Evolutionary conservation across 2,797 vertebrate species (phyloP).

Genomic region (Tapirus indicus): DNA sequence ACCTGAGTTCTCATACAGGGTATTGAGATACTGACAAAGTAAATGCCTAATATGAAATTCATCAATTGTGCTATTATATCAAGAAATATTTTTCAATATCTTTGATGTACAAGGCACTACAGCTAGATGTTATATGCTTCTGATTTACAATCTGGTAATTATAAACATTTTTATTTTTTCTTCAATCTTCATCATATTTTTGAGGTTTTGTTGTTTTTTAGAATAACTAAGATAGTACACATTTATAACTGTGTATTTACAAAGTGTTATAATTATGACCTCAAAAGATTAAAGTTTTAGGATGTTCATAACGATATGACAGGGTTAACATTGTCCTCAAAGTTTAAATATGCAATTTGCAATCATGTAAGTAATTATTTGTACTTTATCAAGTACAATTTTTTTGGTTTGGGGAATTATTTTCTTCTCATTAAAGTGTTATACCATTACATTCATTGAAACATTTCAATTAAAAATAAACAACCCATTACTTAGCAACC

Average conservation of each 20-base stretch:
- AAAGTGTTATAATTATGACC: not conserved
- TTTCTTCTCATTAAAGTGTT: conserved; percentile 28
- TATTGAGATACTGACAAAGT: not conserved
- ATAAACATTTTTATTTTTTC: not conserved
- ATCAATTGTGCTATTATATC: not conserved
- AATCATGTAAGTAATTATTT: not conserved
- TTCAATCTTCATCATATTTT: not conserved
- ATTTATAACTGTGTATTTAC: not conserved
- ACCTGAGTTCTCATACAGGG: not conserved
- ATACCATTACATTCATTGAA: not conserved
- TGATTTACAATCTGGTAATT: not conserved
- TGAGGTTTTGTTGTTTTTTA: not conserved
- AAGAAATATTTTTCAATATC: not conserved
- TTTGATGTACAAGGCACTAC: not conserved
- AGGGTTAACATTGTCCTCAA: not conserved
- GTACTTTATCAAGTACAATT: not conserved
- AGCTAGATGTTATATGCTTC: not conserved
- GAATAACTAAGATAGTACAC: not conserved
- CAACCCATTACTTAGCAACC: not conserved
- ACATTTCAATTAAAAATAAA: conserved; percentile 40
- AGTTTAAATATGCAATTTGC: conserved; percentile 28
- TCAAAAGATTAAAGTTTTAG: conserved; percentile 1
- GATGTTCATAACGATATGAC: not conserved
- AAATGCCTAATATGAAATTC: not conserved
- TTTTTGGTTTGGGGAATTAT: not conserved